These are phyloP conservation scores for Phalacrocorax carbo DNA, from an alignment of 2,113 vertebrate genomes.

Conservation along the genomic window DNA sequence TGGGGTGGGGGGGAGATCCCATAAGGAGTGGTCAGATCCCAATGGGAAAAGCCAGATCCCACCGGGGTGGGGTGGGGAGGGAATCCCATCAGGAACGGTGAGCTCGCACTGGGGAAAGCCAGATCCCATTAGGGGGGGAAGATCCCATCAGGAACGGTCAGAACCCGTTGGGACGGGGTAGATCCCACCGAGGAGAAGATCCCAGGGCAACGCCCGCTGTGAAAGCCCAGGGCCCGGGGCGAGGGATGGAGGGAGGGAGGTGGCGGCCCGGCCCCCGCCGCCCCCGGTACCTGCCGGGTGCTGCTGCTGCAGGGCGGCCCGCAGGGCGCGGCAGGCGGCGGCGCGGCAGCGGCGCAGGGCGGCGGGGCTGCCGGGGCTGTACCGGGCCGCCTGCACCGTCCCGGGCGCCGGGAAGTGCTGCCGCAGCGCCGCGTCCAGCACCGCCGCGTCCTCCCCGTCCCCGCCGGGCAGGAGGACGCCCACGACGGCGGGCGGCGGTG, in stretches of 20 bases:
- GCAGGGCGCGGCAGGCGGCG: constrained; percentile 55
- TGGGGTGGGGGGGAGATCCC: neutral
- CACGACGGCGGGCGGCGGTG: too few species aligned
- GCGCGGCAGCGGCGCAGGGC: neutral
- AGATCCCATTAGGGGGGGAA: neutral
- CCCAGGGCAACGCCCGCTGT: neutral
- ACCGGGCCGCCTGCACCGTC: too few species aligned
- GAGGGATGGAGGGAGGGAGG: neutral
- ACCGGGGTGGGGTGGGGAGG: neutral
- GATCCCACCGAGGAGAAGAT: neutral
- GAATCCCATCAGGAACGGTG: neutral
- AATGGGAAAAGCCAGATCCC: neutral
- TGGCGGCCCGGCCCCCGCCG: neutral
- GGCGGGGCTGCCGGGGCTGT: too few species aligned
- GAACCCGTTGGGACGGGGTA: neutral
- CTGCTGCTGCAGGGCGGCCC: constrained; percentile 44
- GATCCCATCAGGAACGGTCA: neutral
- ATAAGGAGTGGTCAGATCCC: neutral
- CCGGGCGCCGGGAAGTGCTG: too few species aligned
- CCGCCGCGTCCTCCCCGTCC: too few species aligned
- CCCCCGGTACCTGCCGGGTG: neutral
- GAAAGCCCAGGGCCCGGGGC: neutral
- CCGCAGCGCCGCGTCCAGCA: too few species aligned
- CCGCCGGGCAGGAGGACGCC: too few species aligned
- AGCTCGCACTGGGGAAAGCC: neutral